phyloP scores from a whole-genome alignment of 1,140 invertebrate genomes.

The Leptopilina clavipes region DNA sequence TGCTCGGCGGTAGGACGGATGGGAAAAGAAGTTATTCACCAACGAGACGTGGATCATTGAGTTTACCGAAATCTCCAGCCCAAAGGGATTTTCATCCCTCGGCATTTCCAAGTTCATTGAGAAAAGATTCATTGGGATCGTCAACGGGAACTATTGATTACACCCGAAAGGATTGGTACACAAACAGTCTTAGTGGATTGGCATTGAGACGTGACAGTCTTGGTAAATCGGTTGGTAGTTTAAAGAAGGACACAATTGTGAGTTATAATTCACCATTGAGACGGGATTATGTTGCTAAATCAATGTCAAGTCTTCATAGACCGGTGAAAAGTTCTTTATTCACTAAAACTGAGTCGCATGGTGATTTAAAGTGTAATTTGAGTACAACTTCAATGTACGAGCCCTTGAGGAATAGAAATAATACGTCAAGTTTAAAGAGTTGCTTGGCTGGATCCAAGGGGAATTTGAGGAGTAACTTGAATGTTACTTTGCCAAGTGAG shows the following conservation, averaged over 20 bases:
- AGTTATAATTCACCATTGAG: conserved; percentile 73
- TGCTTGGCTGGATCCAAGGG: conserved; percentile 66
- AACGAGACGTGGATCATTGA: conserved; percentile 77
- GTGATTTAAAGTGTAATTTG: conserved; percentile 37
- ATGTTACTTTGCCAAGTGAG: conserved; percentile 70
- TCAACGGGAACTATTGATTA: conserved; percentile 73
- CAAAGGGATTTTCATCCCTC: conserved; percentile 80
- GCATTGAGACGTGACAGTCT: conserved; percentile 62
- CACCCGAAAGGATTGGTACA: conserved; percentile 61
- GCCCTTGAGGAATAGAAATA: conserved; percentile 53
- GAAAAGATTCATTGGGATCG: conserved; percentile 76
- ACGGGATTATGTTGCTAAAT: conserved; percentile 71
- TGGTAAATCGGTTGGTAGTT: conserved; percentile 72
- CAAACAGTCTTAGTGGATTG: conserved; percentile 48
- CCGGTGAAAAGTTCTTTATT: conserved; percentile 64
- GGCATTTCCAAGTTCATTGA: conserved; percentile 79
- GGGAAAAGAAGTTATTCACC: conserved; percentile 56
- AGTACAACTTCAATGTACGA: conserved; percentile 36
- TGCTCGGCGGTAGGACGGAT: conserved; percentile 67
- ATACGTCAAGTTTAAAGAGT: conserved; percentile 64
- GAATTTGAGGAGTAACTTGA: conserved; percentile 65
- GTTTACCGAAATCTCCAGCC: conserved; percentile 74
- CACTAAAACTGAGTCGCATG: conserved; percentile 36
- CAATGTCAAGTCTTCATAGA: conserved; percentile 68
- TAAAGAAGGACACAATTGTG: conserved; percentile 74